These are phyloP conservation scores for Ellobium chinense DNA, from an alignment of 2,888 invertebrate genomes.

Conservation along the genomic window DNA sequence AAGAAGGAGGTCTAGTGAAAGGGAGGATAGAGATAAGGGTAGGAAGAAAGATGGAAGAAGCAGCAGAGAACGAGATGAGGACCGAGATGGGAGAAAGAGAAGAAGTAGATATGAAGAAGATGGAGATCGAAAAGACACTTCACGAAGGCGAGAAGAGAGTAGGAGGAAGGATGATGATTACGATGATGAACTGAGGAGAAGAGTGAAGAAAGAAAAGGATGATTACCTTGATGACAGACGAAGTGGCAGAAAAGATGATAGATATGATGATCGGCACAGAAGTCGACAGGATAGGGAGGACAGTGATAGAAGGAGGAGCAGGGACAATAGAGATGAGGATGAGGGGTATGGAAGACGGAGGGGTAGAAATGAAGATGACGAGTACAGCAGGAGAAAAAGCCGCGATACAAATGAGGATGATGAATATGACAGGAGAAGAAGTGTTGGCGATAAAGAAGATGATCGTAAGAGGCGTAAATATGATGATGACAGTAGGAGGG, in stretches of 20 bases:
- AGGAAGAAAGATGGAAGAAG: slow-evolving; percentile 44
- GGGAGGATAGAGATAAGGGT: slow-evolving; percentile 30
- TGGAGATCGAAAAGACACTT: slow-evolving; percentile 30
- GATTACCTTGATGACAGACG: slow-evolving; percentile 17
- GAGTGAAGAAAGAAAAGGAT: slow-evolving; percentile 41
- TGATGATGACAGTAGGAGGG: slow-evolving; percentile 31
- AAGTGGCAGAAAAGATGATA: slow-evolving; percentile 15
- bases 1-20: not conserved
- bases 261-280: not conserved
- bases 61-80: slow-evolving; percentile 6
- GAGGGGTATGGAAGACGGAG: not conserved
- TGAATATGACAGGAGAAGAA: slow-evolving; percentile 44
- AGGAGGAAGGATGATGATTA: slow-evolving; percentile 22
- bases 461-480: slow-evolving; percentile 25
- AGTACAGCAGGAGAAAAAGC: slow-evolving; percentile 28
- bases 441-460: slow-evolving; percentile 46
- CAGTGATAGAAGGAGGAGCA: slow-evolving; percentile 3
- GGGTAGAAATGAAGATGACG: slow-evolving; percentile 33
- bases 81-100: slow-evolving; percentile 36
- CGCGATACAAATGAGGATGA: slow-evolving; percentile 8
- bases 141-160: slow-evolving; percentile 1
- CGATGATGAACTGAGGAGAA: slow-evolving; percentile 22
- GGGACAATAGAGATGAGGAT: not conserved
- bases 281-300: slow-evolving; percentile 10
- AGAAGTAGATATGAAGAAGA: slow-evolving; percentile 25